Base-by-base conservation (phyloP, 2,888 invertebrate genomes). In the Amphimallon solstitiale region DNA sequence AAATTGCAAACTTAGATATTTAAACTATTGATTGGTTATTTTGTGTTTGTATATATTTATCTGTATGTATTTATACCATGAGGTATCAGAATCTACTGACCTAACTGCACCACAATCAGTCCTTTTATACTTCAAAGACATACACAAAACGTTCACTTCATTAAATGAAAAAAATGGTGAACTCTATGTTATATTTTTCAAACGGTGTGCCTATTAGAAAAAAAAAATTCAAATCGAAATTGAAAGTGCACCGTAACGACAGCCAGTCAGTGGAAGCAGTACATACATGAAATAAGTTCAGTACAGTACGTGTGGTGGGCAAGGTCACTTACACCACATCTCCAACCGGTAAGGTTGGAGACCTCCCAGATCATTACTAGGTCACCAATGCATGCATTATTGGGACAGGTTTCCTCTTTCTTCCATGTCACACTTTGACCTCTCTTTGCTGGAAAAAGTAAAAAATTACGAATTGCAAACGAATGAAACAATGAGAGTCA, bases 121-220 rank as follows among this genome's bases (percentile, higher is more conserved):
- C 73, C 78, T 77, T 78, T 75, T 78, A 77, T 77, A 77, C 70
- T 59, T 64, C 35, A 51, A 21, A 70, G 63, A 70, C 63, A 69
- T 66, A 61, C 40, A 61, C 60, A 62, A 66, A 73, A 72, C 74
- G 70, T 72, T 74, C 72, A 72, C 74, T 71, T 69, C 67, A 68
- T 72, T 67, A 67, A 66, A 67, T 59, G 66, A 71, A 70, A 71
- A 75, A 74, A 63, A 60, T 46, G 2, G 9, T 40, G 63, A 67
- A 68, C 62, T 65, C 66, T 52, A 51, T 51, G 64, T 63, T 66
- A 45, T 40, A 61, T 38, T 43, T 59, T 63, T 54, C 19, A 43
- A 63, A 1, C n/a, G n/a, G n/a, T 23, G 40, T 38, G 21, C 40
- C 40, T 56, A 40, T 56, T 40, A 12, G 40, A 23, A 40, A 40